Base-by-base conservation (phyloP, 92 coral and sea anemone genomes). In the Anthopleura xanthogrammica region DNA sequence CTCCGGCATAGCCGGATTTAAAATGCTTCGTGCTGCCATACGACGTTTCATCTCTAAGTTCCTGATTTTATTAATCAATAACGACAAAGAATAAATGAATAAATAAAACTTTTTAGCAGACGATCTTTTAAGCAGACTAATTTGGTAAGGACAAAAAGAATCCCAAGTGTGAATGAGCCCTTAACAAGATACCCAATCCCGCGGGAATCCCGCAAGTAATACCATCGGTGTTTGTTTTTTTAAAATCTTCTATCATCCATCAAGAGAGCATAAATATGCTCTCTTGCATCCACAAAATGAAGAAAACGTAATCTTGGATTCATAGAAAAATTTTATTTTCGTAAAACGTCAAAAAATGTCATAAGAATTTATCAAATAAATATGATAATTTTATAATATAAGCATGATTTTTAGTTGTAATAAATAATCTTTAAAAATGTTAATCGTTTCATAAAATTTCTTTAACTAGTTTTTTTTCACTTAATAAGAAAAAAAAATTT, bases 351-450 rank as follows among this genome's bases (percentile, higher is more conserved):
- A 22, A 62, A 62, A 62, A 62, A 7, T 0, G 20, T 8, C 20
- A n/a, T 62, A 62, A 20, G 70, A 20, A 62, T 62, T 62, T 8
- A 62, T 62, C 10, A 62, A 62, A 62, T 62, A 62, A 62, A 62
- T 62, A 62, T 68, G 74, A 36, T 68, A 68, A 68, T 68, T 24
- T 6, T 17, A 68, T 68, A 68, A 68, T 68, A 23, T 68, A 68
- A 4, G 24, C 70, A 14, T 54, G 58, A 14, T 54, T 54, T 20
- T 68, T 23, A 1, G 12, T 68, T 29, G 19, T 42, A 68, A 68
- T 68, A 68, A 68, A 36, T 68, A 24, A 23, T 13, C 14, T 68
- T n/a, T 24, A 68, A 29, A 36, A 68, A 4, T 24, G 16, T 68
- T 0, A 62, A 62, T 62, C 29, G 29, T n/a, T 19, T 62, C 11